phyloP scores from a whole-genome alignment of 2,113 vertebrate species.

The Rafetus swinhoei region DNA sequence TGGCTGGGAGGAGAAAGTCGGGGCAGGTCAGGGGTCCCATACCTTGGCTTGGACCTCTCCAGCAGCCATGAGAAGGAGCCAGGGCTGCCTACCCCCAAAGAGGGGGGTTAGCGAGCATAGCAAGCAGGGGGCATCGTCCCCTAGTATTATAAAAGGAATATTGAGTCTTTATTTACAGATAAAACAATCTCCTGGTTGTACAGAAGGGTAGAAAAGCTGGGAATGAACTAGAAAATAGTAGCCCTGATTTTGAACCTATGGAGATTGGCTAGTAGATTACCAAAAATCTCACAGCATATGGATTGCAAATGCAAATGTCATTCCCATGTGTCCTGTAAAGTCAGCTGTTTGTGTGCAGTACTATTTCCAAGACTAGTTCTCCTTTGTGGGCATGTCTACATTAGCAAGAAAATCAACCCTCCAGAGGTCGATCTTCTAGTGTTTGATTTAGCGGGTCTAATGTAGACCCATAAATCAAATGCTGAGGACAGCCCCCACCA shows the following conservation, averaged over 20 bases:
- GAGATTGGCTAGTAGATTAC: neutral
- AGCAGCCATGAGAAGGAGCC: too few relatives aligned
- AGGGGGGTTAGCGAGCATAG: too few relatives aligned
- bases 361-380: neutral
- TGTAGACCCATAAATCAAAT: neutral
- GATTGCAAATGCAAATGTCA: rapidly evolving
- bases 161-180: neutral
- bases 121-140: too few relatives aligned
- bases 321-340: neutral
- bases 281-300: rapidly evolving
- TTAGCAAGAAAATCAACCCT: neutral
- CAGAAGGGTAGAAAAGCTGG: neutral
- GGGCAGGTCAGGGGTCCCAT: too few relatives aligned
- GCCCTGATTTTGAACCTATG: neutral
- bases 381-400: neutral
- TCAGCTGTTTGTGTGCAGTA: neutral
- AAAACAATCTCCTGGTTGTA: neutral
- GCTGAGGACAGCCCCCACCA: neutral
- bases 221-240: neutral
- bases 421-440: neutral
- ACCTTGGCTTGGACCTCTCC: too few relatives aligned
- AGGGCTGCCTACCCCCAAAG: too few relatives aligned
- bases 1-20: too few relatives aligned
- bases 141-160: neutral
- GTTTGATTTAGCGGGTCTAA: too few relatives aligned